These are phyloP conservation scores for Aptenodytes patagonicus DNA, from an alignment of 2,113 vertebrate species.

Conservation along the genomic window DNA sequence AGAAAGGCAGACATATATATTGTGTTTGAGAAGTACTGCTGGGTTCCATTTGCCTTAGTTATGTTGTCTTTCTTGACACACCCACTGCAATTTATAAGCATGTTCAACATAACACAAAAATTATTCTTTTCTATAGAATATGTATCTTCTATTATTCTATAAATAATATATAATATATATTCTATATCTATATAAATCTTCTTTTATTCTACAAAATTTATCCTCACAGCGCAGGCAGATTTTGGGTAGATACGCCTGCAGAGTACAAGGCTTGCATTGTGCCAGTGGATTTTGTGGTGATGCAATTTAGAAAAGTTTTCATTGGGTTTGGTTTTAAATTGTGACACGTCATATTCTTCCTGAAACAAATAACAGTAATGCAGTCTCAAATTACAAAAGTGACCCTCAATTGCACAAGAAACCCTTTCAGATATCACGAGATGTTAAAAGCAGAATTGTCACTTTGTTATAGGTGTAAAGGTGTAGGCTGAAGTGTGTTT, in stretches of 20 bases:
- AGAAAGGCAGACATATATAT: background rate
- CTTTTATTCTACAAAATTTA: too few relatives aligned
- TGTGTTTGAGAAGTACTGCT: background rate
- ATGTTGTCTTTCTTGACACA: background rate
- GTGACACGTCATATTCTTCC: background rate
- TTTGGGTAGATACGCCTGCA: background rate
- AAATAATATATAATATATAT: too few relatives aligned
- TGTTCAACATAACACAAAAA: background rate
- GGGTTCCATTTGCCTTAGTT: background rate
- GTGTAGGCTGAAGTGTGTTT: background rate
- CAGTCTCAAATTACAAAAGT: background rate
- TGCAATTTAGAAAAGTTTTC: background rate
- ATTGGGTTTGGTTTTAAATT: background rate
- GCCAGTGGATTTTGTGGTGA: background rate
- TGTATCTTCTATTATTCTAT: too few relatives aligned
- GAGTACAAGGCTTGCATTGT: background rate
- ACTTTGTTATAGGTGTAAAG: background rate
- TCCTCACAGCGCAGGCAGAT: background rate
- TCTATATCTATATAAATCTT: too few relatives aligned
- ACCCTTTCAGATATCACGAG: background rate
- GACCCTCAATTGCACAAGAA: background rate
- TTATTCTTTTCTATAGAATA: background rate
- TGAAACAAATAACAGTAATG: background rate
- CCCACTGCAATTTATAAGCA: background rate
- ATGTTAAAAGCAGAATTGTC: background rate